A percentile compares a stretch with the other conserved stretches of the same genome.
phyloP scores from a whole-genome alignment of 2,113 vertebrate genomes.

The Isurus oxyrinchus region DNA sequence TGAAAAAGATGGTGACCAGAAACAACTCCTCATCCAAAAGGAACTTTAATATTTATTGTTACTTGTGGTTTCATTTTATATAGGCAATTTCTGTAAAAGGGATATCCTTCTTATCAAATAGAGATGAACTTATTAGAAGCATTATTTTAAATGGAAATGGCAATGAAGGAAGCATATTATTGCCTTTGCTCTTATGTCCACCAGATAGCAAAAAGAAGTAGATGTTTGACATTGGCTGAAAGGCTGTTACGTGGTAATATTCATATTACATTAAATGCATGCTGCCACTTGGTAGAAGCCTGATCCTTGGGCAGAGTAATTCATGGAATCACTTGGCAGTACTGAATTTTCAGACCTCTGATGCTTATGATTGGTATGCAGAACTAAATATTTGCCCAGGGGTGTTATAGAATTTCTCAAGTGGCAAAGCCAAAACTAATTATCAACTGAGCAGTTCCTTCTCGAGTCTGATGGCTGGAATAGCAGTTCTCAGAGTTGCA shows the following conservation, averaged over 20 bases:
- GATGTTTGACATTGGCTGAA: not conserved
- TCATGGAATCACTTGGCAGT: not conserved
- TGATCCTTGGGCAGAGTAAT: not conserved
- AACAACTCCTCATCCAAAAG: not conserved
- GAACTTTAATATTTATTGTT: not conserved
- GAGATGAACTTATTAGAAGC: not conserved
- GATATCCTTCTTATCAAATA: not conserved
- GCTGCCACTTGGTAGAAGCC: not conserved
- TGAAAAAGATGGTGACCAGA: not conserved
- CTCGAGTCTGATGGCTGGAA: not conserved
- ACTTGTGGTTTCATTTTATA: not conserved
- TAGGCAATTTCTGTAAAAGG: not conserved
- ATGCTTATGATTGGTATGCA: not conserved
- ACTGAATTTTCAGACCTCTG: not conserved
- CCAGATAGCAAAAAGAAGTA: not conserved
- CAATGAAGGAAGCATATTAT: not conserved
- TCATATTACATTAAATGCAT: not conserved
- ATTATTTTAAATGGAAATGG: not conserved
- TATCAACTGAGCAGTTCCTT: not conserved
- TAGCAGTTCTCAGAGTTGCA: not conserved
- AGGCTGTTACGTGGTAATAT: not conserved
- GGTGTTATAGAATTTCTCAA: not conserved
- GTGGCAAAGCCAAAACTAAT: not conserved
- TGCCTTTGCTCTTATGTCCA: not conserved
- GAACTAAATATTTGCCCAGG: not conserved